Base-by-base conservation (phyloP, 2,797 vertebrate genomes). In the Apodemus agrarius region DNA sequence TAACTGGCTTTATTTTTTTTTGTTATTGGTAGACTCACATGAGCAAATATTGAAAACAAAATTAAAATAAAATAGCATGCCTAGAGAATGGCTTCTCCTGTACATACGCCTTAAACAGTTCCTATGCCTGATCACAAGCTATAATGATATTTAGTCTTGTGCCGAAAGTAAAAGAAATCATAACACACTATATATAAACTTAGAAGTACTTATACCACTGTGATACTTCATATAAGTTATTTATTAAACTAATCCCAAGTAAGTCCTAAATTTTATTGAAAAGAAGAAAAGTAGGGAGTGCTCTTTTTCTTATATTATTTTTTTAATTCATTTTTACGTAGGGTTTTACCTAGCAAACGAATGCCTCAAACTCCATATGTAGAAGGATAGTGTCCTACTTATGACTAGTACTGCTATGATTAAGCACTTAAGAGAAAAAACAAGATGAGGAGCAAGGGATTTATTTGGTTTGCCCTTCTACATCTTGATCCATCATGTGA, bases 31-130 rank as follows among this genome's bases (percentile, higher is more conserved):
- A 29, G n/a, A 61, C 31, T 89, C 12, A 92, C 10, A 61, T 40
- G 90, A 5, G 52, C 7, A 96, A 95, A 84, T 37, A 75, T 1
- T 88, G 89, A 81, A 16, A 90, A 88, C 16, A 78, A 83, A 84
- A 81, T 21, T 65, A 81, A 89, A 82, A 34, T 10, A 90, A 34
- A 85, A 3, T 57, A 2, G 0, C 24, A 61, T 67, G 1, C 0
- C 2, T 92, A 12, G 61, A 83, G 34, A 81, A 31, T 12, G 74
- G 3, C 72, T 88, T 95, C 16, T 76, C 3, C 21, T 40, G 22
- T n/a, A 1, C 22, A 63, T 59, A 65, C 29, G 81, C 88, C 0
- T 54, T 91, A 90, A 94, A 40, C n/a, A 84, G 65, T 84, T 54
- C 2, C 9, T 7, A 74, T 11, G 43, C 49, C 49, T 17, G 2